These are phyloP conservation scores for Serrognathus titanus DNA, from an alignment of 2,888 invertebrate species.

Conservation along the genomic window DNA sequence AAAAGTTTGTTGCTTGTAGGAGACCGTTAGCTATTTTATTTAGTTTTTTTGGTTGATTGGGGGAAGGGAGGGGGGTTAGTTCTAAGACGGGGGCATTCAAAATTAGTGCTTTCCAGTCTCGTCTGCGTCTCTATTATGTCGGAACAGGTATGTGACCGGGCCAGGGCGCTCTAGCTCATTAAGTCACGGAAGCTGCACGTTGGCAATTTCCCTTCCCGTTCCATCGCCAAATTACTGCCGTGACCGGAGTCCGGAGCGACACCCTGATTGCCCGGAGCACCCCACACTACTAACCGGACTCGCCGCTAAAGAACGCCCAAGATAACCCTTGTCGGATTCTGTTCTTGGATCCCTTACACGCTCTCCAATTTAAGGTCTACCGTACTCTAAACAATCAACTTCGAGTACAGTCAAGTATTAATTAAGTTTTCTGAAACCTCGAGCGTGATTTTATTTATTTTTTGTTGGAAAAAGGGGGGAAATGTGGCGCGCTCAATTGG, in stretches of 20 bases:
- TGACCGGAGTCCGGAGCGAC: slow-evolving; percentile 42
- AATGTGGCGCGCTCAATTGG: slow-evolving; percentile 35
- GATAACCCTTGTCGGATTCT: slow-evolving; percentile 5
- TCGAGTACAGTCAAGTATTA: neutral
- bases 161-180: slow-evolving; percentile 38
- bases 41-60: too few species aligned
- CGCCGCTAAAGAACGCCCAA: slow-evolving; percentile 7
- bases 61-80: neutral
- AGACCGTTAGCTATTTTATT: too few species aligned
- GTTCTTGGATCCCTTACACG: slow-evolving; percentile 8
- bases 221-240: slow-evolving; percentile 48
- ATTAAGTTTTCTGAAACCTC: slow-evolving; percentile 4
- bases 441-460: slow-evolving; percentile 9
- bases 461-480: neutral
- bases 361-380: slow-evolving; percentile 2
- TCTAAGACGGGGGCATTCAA: slow-evolving; percentile 8
- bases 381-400: neutral
- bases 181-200: slow-evolving; percentile 51
- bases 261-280: slow-evolving; percentile 18
- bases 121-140: slow-evolving; percentile 32
- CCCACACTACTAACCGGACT: slow-evolving; percentile 7
- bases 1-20: too few species aligned
- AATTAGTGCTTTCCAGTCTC: slow-evolving; percentile 28
- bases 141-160: slow-evolving; percentile 18
- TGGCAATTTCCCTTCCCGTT: slow-evolving; percentile 50